A percentile compares a stretch with the other conserved stretches of the same genome.
phyloP scores from a whole-genome alignment of 1,140 invertebrate genomes.

The Sycobia sp. region DNA sequence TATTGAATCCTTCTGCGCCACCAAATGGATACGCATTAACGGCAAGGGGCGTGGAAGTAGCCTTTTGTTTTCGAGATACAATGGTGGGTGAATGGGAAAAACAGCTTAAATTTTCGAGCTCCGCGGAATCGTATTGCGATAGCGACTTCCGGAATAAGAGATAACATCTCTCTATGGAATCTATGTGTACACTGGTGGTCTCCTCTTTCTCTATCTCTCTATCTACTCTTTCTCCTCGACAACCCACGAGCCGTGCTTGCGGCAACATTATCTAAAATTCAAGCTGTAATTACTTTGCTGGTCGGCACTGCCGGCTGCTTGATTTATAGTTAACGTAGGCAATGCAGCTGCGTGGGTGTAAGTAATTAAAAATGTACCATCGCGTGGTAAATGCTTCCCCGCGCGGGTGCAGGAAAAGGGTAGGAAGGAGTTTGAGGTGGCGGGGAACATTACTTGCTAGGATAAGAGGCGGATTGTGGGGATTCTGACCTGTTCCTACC shows the following conservation, averaged over 20 bases:
- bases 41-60: too few relatives aligned
- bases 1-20: slow-evolving; percentile 23
- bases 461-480: slow-evolving; percentile 33
- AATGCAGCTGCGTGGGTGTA: slow-evolving; percentile 64
- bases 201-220: too few relatives aligned
- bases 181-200: too few relatives aligned
- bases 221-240: too few relatives aligned
- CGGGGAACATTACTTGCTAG: too few relatives aligned
- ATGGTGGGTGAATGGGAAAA: too few relatives aligned
- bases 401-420: neutral
- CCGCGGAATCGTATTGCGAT: slow-evolving; percentile 46
- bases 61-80: slow-evolving; percentile 42
- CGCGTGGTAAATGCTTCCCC: slow-evolving; percentile 50
- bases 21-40: slow-evolving; percentile 37
- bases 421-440: slow-evolving; percentile 34
- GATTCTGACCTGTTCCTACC: slow-evolving; percentile 42
- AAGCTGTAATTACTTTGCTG: slow-evolving; percentile 64
- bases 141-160: too few relatives aligned
- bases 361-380: slow-evolving; percentile 66
- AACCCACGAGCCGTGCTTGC: slow-evolving; percentile 53
- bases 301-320: slow-evolving; percentile 58
- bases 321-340: slow-evolving; percentile 64
- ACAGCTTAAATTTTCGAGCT: slow-evolving; percentile 33
- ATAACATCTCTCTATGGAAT: too few relatives aligned
- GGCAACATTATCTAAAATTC: slow-evolving; percentile 65